Percentiles rank a stretch among this genome's conserved stretches.
Evolutionary conservation across 2,888 invertebrate species (phyloP).

Genomic region (Rhyacophila evoluta): DNA sequence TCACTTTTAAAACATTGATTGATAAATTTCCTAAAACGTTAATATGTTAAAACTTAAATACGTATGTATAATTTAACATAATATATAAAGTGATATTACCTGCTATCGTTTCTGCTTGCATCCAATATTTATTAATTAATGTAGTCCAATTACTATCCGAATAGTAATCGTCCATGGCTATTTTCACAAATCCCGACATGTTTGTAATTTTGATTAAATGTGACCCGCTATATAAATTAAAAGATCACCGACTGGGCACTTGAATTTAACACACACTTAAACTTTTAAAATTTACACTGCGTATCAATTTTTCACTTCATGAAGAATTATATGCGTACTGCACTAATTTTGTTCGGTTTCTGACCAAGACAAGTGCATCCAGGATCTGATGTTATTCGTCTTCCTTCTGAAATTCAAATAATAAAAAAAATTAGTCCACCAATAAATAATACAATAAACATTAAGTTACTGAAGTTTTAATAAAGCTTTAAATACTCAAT

Average conservation of each 20-base stretch:
- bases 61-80: no score
- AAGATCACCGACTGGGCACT: not conserved
- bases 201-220: slow-evolving; percentile 57
- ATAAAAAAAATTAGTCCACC: no score
- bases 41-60: no score
- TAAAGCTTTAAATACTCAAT: no score
- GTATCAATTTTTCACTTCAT: not conserved
- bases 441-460: no score
- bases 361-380: not conserved
- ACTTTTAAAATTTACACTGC: not conserved
- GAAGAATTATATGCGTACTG: not conserved
- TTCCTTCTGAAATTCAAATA: not conserved
- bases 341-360: not conserved
- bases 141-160: slow-evolving; percentile 75
- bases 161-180: slow-evolving; percentile 75
- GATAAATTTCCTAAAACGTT: no score
- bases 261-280: not conserved
- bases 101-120: slow-evolving; percentile 79
- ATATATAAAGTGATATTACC: slow-evolving; percentile 69
- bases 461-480: no score
- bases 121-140: slow-evolving; percentile 77
- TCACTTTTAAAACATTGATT: no score
- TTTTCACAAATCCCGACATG: slow-evolving; percentile 75
- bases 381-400: not conserved
- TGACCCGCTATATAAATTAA: not conserved